Base-by-base conservation (phyloP, 1,140 invertebrate genomes). In the Drosophila athabasca region DNA sequence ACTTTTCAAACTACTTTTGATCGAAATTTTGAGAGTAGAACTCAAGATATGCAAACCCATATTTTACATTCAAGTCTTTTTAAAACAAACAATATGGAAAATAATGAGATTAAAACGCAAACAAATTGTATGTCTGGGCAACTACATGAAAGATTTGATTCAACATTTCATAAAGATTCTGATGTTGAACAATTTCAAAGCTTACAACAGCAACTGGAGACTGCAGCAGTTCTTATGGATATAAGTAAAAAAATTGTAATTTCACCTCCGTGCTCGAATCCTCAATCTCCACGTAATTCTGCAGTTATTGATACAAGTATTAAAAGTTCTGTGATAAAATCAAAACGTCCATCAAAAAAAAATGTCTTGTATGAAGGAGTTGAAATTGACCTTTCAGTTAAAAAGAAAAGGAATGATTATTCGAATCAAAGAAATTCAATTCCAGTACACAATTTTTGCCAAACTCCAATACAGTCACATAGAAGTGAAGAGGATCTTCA, bases 291-390 rank as follows among this genome's bases (percentile, higher is more conserved):
- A 55, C 80, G 89, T 75, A 61, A 84, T 49, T 75, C 79, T 62
- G 69, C 81, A 69, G 58, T 59, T 64, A 70, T 62, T 67, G 76
- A 90, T 72, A 77, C 76, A 87, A 91, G 90, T 91, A 90, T 91
- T 90, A 91, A 90, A 79, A 90, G 76, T 79, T 91, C 91, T 90
- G 90, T 92, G 90, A 92, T 91, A 91, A 90, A 90, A 84, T 76
- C 79, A 77, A 92, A 90, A 89, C 83, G 78, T 89, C 79, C 85
- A 76, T 75, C 77, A 77, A 85, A 74, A 53, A 62, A 81, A 67
- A 80, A 58, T 74, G 77, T 79, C 59, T 62, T 77, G 64, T 71
- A 76, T 57, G 81, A 90, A 61, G 74, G 68, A 53, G 76, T 90
- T 72, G 91, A 91, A 80, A 90, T 91, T 48, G 88, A 90, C 66